Evolutionary conservation across 2,113 vertebrate species (phyloP).

Genomic region (Planiliza haematocheilus): DNA sequence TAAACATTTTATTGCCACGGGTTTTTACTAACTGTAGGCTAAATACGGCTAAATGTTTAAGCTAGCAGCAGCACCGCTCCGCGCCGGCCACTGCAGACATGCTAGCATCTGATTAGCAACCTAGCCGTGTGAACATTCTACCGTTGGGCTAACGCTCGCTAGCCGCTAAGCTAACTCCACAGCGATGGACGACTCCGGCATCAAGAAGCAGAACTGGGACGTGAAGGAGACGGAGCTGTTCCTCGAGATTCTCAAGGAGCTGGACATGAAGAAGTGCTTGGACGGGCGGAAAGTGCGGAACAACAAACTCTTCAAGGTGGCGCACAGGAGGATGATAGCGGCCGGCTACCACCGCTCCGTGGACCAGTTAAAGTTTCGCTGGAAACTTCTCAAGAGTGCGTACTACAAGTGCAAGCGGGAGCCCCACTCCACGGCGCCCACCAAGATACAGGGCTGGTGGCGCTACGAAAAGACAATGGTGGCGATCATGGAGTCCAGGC

Average conservation of each 20-base stretch:
- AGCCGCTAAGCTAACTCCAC: slow-evolving; percentile 5
- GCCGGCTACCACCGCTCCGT: slow-evolving; percentile 69
- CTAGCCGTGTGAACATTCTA: slow-evolving; percentile 11
- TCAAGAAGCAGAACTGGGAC: slow-evolving; percentile 76
- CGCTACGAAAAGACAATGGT: slow-evolving; percentile 67
- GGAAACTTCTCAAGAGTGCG: slow-evolving; percentile 76
- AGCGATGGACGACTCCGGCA: slow-evolving; percentile 63
- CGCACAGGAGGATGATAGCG: slow-evolving; percentile 67
- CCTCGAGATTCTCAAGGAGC: slow-evolving; percentile 70
- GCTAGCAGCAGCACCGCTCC: not conserved
- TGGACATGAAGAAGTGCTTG: slow-evolving; percentile 74
- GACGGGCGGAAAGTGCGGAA: slow-evolving; percentile 75
- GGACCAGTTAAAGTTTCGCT: slow-evolving; percentile 74
- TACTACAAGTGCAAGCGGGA: slow-evolving; percentile 70
- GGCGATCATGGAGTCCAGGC: slow-evolving; percentile 72
- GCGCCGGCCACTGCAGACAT: not conserved
- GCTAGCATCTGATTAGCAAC: slow-evolving; percentile 41
- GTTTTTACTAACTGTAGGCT: not conserved
- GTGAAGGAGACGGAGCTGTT: slow-evolving; percentile 68
- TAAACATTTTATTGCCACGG: not conserved
- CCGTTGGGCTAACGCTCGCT: not conserved
- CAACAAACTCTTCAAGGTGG: slow-evolving; percentile 68
- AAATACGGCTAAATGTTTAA: not conserved
- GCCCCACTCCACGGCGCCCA: slow-evolving; percentile 32
- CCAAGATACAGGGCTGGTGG: slow-evolving; percentile 75